phyloP scores from a whole-genome alignment of 2,888 invertebrate genomes.

The Drosophila bunnanda region DNA sequence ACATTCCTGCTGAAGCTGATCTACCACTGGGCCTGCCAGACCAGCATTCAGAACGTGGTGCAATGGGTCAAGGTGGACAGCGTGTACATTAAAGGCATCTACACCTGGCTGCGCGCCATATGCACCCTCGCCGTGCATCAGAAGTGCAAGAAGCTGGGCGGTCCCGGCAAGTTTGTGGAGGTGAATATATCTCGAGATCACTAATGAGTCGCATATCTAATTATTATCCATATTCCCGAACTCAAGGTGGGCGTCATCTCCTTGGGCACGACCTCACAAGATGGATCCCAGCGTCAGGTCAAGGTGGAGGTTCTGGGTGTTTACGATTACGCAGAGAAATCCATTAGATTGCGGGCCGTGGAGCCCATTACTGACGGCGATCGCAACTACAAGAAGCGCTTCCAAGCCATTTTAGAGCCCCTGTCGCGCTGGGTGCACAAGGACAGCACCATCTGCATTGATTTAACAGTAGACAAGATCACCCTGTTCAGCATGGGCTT shows the following conservation, averaged over 20 bases:
- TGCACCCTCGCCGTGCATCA: slow-evolving; percentile 93
- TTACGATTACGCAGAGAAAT: slow-evolving; percentile 90
- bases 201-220: background rate
- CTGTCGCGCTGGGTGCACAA: slow-evolving; percentile 92
- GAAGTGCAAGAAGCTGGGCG: slow-evolving; percentile 90
- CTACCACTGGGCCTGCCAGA: slow-evolving; percentile 97
- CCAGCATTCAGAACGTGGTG: slow-evolving; percentile 93
- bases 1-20: slow-evolving; percentile 92
- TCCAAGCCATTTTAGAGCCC: slow-evolving; percentile 93
- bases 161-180: slow-evolving; percentile 89
- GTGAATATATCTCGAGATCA: slow-evolving; percentile 44
- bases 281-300: slow-evolving; percentile 90
- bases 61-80: slow-evolving; percentile 94
- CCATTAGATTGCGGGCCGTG: slow-evolving; percentile 91
- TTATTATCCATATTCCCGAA: background rate
- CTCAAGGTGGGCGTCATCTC: slow-evolving; percentile 91
- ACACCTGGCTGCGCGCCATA: slow-evolving; percentile 90
- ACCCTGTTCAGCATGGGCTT: slow-evolving; percentile 92
- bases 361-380: slow-evolving; percentile 92
- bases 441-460: slow-evolving; percentile 91
- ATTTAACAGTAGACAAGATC: slow-evolving; percentile 92
- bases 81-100: slow-evolving; percentile 88
- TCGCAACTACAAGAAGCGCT: slow-evolving; percentile 91
- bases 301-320: slow-evolving; percentile 95
- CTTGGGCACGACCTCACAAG: slow-evolving; percentile 93